Percentiles rank a stretch among this genome's conserved stretches.
phyloP scores from a whole-genome alignment of 2,113 vertebrate species.

The Micronycteris hirsuta region DNA sequence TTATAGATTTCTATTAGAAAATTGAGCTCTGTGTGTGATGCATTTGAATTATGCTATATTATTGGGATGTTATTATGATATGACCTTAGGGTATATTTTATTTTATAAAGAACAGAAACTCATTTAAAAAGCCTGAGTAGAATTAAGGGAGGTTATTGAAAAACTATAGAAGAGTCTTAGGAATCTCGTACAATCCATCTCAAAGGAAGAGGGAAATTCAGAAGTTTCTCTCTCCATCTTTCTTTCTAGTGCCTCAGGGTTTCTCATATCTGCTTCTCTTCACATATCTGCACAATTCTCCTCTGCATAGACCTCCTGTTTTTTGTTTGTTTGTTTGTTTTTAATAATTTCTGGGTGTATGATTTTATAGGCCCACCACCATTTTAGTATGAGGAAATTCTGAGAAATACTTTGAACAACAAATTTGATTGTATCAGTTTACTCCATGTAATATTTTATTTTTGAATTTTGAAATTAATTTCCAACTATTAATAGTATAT shows the following conservation, averaged over 20 bases:
- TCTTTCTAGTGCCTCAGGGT: neutral
- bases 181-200: neutral
- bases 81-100: neutral
- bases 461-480: constrained; percentile 9
- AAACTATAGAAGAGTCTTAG: neutral
- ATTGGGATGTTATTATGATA: neutral
- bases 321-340: neutral
- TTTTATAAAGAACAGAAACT: neutral
- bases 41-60: neutral
- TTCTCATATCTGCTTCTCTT: neutral
- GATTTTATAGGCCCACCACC: neutral
- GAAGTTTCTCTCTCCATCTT: neutral
- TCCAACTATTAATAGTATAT: neutral
- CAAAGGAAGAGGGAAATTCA: neutral
- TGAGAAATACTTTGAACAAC: neutral
- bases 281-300: neutral
- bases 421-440: neutral
- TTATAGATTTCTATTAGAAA: neutral
- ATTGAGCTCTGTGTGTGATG: neutral
- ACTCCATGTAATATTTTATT: neutral
- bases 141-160: neutral
- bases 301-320: neutral
- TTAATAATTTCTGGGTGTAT: neutral
- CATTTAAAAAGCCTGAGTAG: neutral
- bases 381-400: neutral